These are phyloP conservation scores for Falco naumanni DNA, from an alignment of 2,797 vertebrate species.

Conservation along the genomic window DNA sequence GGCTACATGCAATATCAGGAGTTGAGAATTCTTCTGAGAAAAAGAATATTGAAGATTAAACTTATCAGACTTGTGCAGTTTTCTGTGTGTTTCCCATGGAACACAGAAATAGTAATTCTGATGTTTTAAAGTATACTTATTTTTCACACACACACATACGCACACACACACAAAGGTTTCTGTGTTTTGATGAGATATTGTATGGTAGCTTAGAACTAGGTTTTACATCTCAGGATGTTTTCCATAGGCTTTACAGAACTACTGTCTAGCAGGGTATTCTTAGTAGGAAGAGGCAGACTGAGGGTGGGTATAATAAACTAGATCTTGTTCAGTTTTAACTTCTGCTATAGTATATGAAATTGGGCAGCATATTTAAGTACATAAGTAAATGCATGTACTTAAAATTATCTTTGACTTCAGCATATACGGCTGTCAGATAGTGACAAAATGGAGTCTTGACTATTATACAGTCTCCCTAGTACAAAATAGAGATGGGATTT, in stretches of 20 bases:
- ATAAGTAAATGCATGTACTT: neutral
- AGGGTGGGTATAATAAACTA: neutral
- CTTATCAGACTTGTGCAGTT: neutral
- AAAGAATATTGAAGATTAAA: neutral
- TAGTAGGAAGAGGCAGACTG: neutral
- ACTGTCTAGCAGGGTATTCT: neutral
- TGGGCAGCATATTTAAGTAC: neutral
- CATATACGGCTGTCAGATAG: neutral
- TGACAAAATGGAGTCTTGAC: neutral
- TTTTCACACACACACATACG: neutral
- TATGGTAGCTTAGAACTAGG: neutral
- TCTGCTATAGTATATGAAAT: neutral
- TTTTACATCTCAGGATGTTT: neutral
- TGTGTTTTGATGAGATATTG: neutral
- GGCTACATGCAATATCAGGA: rapidly evolving
- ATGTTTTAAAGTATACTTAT: neutral
- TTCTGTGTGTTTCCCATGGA: neutral
- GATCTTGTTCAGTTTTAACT: neutral
- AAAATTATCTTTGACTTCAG: neutral
- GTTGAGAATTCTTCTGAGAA: neutral
- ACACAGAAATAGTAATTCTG: neutral
- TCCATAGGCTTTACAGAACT: neutral
- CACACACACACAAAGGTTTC: neutral
- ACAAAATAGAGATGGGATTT: neutral
- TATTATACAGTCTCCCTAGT: neutral